These are phyloP conservation scores for Hyles vespertilio DNA, from an alignment of 1,140 invertebrate species.

Conservation along the genomic window DNA sequence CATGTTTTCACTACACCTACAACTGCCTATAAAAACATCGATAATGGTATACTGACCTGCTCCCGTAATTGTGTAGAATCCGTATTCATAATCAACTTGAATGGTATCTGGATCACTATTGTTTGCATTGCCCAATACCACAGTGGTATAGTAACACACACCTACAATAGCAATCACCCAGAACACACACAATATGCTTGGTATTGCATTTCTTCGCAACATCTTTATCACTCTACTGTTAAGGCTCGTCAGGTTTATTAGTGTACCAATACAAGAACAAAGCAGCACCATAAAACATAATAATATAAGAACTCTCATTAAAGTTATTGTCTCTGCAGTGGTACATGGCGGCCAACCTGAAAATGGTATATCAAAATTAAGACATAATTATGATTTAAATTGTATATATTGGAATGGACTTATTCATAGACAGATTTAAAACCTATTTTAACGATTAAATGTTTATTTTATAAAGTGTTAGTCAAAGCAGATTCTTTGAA, in stretches of 20 bases:
- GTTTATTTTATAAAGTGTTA: no score
- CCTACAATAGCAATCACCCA: slow-evolving; percentile 76
- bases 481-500: neutral
- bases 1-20: no score
- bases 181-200: slow-evolving; percentile 75
- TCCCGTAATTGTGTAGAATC: slow-evolving; percentile 75
- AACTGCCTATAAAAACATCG: neutral
- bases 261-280: slow-evolving; percentile 72
- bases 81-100: slow-evolving; percentile 76
- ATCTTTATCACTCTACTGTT: slow-evolving; percentile 71
- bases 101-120: slow-evolving; percentile 57
- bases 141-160: slow-evolving; percentile 75
- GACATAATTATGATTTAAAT: neutral
- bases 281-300: slow-evolving; percentile 75
- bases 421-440: no score
- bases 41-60: slow-evolving; percentile 60
- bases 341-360: slow-evolving; percentile 70
- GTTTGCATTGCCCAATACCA: slow-evolving; percentile 67
- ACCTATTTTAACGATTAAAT: no score
- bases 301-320: slow-evolving; percentile 75
- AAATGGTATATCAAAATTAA: slow-evolving; percentile 35
- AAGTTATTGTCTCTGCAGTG: slow-evolving; percentile 69
- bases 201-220: slow-evolving; percentile 72
- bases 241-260: slow-evolving; percentile 73
- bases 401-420: neutral